A percentile compares a stretch with the other conserved stretches of the same genome.
These are phyloP conservation scores for Actinemys pallida DNA, from an alignment of 2,113 vertebrate genomes.

Conservation along the genomic window DNA sequence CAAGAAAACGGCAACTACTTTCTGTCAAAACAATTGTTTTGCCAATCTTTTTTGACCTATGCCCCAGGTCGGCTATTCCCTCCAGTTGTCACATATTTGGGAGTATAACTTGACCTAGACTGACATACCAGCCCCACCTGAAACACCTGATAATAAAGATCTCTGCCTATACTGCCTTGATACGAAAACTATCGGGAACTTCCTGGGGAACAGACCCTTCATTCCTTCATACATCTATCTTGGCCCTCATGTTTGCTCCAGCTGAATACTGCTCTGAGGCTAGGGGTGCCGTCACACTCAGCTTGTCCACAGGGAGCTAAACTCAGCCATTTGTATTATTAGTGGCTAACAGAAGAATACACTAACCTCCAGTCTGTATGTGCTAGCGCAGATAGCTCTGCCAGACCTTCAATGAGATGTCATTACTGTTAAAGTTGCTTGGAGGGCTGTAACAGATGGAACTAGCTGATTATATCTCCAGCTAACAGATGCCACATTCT, in stretches of 20 bases:
- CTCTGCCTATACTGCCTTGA: background rate
- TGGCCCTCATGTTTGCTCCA: background rate
- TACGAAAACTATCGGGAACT: background rate
- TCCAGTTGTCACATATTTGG: background rate
- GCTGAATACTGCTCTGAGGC: background rate
- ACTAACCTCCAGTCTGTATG: background rate
- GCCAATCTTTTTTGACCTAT: background rate
- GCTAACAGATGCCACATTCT: background rate
- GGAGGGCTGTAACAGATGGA: background rate
- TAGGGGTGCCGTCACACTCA: background rate
- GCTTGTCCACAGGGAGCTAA: background rate
- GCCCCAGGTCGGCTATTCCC: background rate
- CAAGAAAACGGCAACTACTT: background rate
- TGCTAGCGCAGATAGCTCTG: background rate
- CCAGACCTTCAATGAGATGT: background rate
- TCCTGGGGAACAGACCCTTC: background rate
- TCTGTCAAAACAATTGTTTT: background rate
- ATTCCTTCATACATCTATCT: background rate
- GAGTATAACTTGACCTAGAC: background rate
- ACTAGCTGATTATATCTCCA: background rate
- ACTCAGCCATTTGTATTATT: background rate
- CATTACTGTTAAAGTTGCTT: background rate
- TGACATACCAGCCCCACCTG: background rate
- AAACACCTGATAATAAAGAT: background rate
- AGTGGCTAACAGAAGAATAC: background rate